Conservation (phyloP, 2,888 invertebrate genomes). For the Eucera pruinosa region DNA sequence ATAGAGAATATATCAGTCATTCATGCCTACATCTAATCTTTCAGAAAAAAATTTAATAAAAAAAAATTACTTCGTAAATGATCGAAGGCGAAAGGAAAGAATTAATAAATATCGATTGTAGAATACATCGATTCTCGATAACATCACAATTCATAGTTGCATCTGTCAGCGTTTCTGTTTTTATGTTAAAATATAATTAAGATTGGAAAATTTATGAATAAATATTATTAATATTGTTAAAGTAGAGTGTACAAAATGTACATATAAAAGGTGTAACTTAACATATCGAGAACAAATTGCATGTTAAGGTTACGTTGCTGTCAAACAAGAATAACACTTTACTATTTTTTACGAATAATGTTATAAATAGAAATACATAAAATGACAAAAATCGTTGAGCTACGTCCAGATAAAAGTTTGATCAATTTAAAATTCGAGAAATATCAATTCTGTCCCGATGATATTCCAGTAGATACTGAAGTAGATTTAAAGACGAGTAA, state of each 20-base stretch:
- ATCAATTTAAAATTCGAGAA: slow-evolving; percentile 78
- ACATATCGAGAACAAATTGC: neutral
- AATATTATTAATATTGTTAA: neutral
- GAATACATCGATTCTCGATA: neutral
- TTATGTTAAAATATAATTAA: neutral
- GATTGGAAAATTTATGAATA: too few species aligned
- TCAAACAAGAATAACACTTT: neutral
- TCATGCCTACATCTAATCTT: too few species aligned
- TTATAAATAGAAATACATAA: neutral
- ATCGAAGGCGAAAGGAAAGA: too few species aligned
- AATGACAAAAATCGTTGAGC: slow-evolving; percentile 80
- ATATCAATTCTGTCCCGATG: slow-evolving; percentile 78
- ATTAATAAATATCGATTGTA: neutral
- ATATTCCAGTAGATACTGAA: slow-evolving; percentile 68
- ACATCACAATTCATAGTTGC: neutral
- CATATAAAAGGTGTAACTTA: neutral
- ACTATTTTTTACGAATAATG: neutral
- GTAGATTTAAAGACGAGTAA: slow-evolving; percentile 73
- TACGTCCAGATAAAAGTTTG: slow-evolving; percentile 75
- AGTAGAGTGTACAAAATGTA: neutral
- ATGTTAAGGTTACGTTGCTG: slow-evolving; percentile 7
- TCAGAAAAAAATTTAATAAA: too few species aligned
- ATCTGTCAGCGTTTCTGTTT: neutral
- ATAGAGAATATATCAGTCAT: too few species aligned
- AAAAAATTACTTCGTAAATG: too few species aligned